Conservation (phyloP, 2,113 vertebrate species). For the Abramis brama region DNA sequence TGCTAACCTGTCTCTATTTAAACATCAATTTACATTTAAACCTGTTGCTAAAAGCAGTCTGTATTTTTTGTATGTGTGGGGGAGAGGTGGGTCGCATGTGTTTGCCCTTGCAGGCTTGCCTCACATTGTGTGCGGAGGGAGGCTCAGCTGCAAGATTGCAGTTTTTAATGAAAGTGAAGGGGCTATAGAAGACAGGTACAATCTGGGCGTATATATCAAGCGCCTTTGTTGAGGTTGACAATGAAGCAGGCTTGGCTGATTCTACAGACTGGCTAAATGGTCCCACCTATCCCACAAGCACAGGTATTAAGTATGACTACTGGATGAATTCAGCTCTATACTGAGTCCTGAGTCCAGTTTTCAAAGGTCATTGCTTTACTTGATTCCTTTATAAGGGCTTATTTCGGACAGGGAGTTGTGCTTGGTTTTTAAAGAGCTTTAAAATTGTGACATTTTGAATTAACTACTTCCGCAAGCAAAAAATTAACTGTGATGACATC, state of each 20-base stretch:
- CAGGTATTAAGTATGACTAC: constrained; percentile 62
- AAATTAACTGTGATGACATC: not conserved
- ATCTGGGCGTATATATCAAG: constrained; percentile 71
- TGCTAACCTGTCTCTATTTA: constrained; percentile 75
- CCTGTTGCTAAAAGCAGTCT: constrained; percentile 76
- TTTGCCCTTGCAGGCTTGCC: constrained; percentile 79
- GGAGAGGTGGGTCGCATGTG: constrained; percentile 78
- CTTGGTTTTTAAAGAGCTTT: not conserved
- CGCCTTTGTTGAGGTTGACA: constrained; percentile 72
- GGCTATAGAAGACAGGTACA: constrained; percentile 77
- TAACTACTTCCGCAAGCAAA: no score
- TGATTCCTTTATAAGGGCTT: constrained; percentile 23
- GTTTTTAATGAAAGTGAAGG: constrained; percentile 73
- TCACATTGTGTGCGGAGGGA: constrained; percentile 70
- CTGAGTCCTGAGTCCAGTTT: constrained; percentile 9
- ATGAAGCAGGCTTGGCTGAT: constrained; percentile 63
- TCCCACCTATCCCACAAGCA: constrained; percentile 67
- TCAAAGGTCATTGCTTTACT: constrained; percentile 28
- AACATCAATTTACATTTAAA: constrained; percentile 80
- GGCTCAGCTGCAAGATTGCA: constrained; percentile 76
- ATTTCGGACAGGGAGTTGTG: not conserved
- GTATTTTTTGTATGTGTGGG: constrained; percentile 68
- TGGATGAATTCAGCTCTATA: constrained; percentile 49
- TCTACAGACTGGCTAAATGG: constrained; percentile 70
- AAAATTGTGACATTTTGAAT: not conserved